A percentile compares a stretch with the other conserved stretches of the same genome.
Conservation (phyloP, 53 echinoderm and acorn worm genomes). For the Holothuria leucospilota region DNA sequence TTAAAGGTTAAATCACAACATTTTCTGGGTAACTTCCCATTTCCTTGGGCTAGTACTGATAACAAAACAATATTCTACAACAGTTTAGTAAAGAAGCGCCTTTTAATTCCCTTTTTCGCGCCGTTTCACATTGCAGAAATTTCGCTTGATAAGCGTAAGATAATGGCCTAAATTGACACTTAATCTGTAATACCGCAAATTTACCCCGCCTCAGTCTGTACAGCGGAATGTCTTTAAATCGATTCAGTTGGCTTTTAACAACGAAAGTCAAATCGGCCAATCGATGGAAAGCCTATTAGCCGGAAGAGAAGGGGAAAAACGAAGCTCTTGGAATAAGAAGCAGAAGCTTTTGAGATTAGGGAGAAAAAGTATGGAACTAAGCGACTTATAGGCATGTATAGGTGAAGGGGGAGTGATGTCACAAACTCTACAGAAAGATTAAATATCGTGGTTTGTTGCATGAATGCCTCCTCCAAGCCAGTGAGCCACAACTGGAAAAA, state of each 20-base stretch:
- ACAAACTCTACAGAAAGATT: too few relatives aligned
- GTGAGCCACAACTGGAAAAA: too few relatives aligned
- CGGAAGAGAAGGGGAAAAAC: conserved; percentile 34
- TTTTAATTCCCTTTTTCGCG: conserved; percentile 19
- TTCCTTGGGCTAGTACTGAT: conserved; percentile 26
- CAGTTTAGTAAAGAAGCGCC: conserved; percentile 14
- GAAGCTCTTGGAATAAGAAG: not conserved
- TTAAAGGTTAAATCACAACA: not conserved
- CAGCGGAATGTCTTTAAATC: conserved; percentile 26
- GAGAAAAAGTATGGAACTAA: not conserved
- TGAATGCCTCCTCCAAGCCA: too few relatives aligned
- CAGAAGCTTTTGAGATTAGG: not conserved
- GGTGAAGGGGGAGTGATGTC: too few relatives aligned
- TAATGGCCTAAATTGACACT: conserved; percentile 48
- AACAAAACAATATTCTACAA: conserved; percentile 42
- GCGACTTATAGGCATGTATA: too few relatives aligned
- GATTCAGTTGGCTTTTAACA: conserved; percentile 46
- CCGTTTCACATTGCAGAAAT: conserved; percentile 41
- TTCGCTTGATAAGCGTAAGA: conserved; percentile 40
- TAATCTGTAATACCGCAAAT: conserved; percentile 36
- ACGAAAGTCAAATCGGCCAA: conserved; percentile 40
- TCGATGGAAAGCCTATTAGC: conserved; percentile 42
- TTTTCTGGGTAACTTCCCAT: conserved; percentile 40
- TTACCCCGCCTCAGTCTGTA: conserved; percentile 38
- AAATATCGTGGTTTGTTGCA: too few relatives aligned